A percentile compares a stretch with the other conserved stretches of the same genome.
Conservation (phyloP, 2,113 vertebrate species). For the Puma concolor region DNA sequence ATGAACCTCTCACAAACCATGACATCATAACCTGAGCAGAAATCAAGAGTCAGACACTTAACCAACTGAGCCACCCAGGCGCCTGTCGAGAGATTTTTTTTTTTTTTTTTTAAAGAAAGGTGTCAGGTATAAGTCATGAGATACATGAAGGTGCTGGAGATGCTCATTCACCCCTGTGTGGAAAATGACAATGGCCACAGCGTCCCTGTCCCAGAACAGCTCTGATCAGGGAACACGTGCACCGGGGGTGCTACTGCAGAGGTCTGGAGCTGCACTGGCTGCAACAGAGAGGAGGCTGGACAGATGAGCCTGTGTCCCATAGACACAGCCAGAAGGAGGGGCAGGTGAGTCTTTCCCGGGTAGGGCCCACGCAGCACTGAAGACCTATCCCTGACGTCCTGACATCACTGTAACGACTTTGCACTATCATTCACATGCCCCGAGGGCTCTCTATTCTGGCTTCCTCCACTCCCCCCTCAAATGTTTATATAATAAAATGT, state of each 20-base stretch:
- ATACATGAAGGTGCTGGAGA: not conserved
- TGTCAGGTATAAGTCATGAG: not conserved
- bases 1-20: too few relatives aligned
- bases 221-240: not conserved
- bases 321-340: not conserved
- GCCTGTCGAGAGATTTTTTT: not conserved
- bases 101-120: not conserved
- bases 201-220: not conserved
- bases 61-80: too few relatives aligned
- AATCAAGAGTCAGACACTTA: too few relatives aligned
- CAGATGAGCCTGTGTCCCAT: not conserved
- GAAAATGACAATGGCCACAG: not conserved
- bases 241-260: rapidly evolving
- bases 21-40: too few relatives aligned
- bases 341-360: too few relatives aligned
- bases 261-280: too few relatives aligned
- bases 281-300: too few relatives aligned
- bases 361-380: rapidly evolving
- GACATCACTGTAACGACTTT: not conserved
- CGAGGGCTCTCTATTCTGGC: not conserved
- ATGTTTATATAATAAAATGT: not conserved
- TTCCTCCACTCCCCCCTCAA: not conserved
- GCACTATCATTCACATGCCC: rapidly evolving
- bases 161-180: rapidly evolving
- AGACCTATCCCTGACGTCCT: not conserved